These are phyloP conservation scores for Protophormia terraenovae DNA, from an alignment of 2,888 invertebrate genomes.

Conservation along the genomic window DNA sequence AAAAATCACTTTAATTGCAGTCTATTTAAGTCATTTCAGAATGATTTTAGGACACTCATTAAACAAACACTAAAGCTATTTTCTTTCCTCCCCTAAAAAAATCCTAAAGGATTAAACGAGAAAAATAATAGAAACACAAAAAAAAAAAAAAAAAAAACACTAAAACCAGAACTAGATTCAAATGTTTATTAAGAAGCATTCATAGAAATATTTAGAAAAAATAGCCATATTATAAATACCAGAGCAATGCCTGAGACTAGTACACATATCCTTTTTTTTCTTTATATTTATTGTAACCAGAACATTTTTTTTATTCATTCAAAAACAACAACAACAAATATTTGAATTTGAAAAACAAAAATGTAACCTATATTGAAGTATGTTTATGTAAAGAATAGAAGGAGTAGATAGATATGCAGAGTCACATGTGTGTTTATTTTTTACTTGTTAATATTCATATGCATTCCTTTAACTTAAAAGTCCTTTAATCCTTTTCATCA, in stretches of 20 bases:
- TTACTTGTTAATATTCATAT: slow-evolving; percentile 40
- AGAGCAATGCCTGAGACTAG: neutral
- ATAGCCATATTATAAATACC: slow-evolving; percentile 55
- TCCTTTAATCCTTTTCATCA: slow-evolving; percentile 63
- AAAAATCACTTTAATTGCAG: slow-evolving; percentile 43
- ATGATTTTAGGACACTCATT: slow-evolving; percentile 64
- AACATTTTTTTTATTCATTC: neutral
- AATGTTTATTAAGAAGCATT: slow-evolving; percentile 62
- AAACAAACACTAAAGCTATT: slow-evolving; percentile 49
- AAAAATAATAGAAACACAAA: slow-evolving; percentile 23
- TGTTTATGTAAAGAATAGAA: slow-evolving; percentile 26
- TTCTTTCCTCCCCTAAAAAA: too few relatives aligned
- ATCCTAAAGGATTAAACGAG: slow-evolving; percentile 58
- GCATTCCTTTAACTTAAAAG: slow-evolving; percentile 47
- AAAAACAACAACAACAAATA: neutral
- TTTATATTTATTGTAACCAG: too few relatives aligned
- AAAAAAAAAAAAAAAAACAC: neutral
- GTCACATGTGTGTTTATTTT: neutral
- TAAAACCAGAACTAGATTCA: slow-evolving; percentile 26
- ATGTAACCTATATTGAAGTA: slow-evolving; percentile 58
- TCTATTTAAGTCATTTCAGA: slow-evolving; percentile 55
- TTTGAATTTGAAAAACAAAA: slow-evolving; percentile 45
- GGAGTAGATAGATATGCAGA: slow-evolving; percentile 29
- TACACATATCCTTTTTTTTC: slow-evolving; percentile 1
- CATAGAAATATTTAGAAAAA: too few relatives aligned